Percentiles rank a stretch among this genome's conserved stretches.
Conservation (phyloP, 1,140 invertebrate genomes). For the Leptopilina clavipes region DNA sequence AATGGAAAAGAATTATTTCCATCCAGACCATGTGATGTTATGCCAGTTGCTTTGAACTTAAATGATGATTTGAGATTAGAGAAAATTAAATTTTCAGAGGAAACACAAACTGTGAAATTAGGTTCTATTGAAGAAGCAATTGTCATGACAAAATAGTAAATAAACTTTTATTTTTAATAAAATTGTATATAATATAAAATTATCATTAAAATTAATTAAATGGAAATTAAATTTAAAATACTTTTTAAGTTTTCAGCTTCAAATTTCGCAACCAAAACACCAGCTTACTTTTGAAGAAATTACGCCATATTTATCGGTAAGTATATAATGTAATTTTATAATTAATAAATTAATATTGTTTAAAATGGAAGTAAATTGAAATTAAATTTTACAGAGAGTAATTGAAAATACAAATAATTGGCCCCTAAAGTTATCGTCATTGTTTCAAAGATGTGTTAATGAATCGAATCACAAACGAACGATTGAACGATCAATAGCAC, state of each 20-base stretch:
- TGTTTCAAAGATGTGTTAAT: constrained; percentile 84
- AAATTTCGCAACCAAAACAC: constrained; percentile 85
- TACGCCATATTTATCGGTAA: constrained; percentile 83
- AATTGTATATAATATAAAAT: constrained; percentile 31
- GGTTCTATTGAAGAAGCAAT: constrained; percentile 85
- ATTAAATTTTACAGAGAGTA: constrained; percentile 57
- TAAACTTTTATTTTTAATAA: constrained; percentile 36
- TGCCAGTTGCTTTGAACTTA: constrained; percentile 81
- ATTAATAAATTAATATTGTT: not conserved
- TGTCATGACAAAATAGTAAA: constrained; percentile 84
- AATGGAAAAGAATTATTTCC: constrained; percentile 69
- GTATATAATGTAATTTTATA: constrained; percentile 57
- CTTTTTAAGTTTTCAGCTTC: constrained; percentile 77
- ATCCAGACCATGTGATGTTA: constrained; percentile 61
- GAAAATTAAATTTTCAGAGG: constrained; percentile 82
- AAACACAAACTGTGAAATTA: constrained; percentile 77
- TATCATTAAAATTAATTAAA: constrained; percentile 14
- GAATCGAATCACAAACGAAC: constrained; percentile 86
- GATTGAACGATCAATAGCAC: constrained; percentile 90
- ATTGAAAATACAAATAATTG: constrained; percentile 78
- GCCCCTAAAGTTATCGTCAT: constrained; percentile 80
- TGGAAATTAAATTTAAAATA: constrained; percentile 37
- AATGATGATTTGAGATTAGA: constrained; percentile 91
- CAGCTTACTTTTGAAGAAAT: constrained; percentile 87
- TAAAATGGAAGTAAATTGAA: constrained; percentile 36